Evolutionary conservation across 2,113 vertebrate species (phyloP).

Genomic region (Axis porcinus): DNA sequence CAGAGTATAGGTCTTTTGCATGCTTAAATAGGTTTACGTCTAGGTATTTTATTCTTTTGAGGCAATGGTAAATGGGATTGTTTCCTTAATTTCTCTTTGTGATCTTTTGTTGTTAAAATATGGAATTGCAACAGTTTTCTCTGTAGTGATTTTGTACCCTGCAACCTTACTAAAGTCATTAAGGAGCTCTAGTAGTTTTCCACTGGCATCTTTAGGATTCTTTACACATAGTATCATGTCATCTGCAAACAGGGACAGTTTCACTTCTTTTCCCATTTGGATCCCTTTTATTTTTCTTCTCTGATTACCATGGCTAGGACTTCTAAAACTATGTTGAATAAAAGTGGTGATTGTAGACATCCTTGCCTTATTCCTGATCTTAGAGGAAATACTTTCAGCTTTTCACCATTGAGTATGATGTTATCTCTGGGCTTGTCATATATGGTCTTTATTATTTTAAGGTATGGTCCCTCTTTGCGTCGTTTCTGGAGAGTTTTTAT

Average conservation of each 20-base stretch:
- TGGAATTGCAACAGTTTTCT: neutral
- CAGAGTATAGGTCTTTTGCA: neutral
- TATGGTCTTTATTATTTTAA: neutral
- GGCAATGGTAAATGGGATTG: neutral
- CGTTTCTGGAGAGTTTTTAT: neutral
- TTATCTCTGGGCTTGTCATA: neutral
- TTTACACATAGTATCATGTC: neutral
- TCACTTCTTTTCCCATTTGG: neutral
- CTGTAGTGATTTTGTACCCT: neutral
- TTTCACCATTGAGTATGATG: neutral
- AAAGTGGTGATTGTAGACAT: neutral
- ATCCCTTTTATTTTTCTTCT: neutral
- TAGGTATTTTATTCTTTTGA: neutral
- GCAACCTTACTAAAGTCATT: neutral
- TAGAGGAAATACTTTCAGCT: neutral
- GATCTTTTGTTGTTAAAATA: neutral
- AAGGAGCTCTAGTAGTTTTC: neutral
- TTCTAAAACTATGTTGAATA: neutral
- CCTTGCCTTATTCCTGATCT: neutral
- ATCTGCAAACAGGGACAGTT: neutral
- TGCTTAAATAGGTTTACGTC: neutral
- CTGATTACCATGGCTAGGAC: neutral
- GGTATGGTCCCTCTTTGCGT: neutral
- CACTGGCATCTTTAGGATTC: neutral
- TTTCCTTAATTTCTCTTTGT: neutral